A percentile compares a stretch with the other conserved stretches of the same genome.
phyloP scores from a whole-genome alignment of 2,888 invertebrate genomes.

The Pegoplata infirma region DNA sequence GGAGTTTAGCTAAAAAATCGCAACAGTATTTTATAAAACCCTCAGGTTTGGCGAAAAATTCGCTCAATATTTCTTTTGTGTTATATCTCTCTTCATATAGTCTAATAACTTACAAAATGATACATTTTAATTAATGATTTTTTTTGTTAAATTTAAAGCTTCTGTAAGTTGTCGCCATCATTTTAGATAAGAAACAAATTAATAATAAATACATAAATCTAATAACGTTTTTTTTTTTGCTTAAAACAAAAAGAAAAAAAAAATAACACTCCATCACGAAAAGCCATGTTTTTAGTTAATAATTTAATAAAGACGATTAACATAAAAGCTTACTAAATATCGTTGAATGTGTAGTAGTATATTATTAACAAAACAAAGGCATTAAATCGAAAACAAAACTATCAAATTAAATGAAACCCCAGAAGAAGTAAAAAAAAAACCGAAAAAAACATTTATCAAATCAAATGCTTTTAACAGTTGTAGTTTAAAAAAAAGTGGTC shows the following conservation, averaged over 20 bases:
- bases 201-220: conserved; percentile 18
- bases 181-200: conserved; percentile 7
- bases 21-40: too few species aligned
- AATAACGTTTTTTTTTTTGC: too few species aligned
- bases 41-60: too few species aligned
- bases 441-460: conserved; percentile 18
- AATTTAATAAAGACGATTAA: conserved; percentile 34
- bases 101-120: too few species aligned
- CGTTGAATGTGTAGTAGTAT: background rate
- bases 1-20: too few species aligned
- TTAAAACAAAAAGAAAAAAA: background rate
- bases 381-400: background rate
- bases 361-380: background rate
- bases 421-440: conserved; percentile 1
- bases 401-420: background rate
- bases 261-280: conserved; percentile 6
- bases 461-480: conserved; percentile 11
- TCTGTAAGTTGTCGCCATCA: background rate
- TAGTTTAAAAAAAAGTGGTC: background rate
- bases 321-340: conserved; percentile 8
- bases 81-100: too few species aligned
- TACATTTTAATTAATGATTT: background rate
- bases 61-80: too few species aligned
- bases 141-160: background rate
- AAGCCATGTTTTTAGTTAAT: conserved; percentile 3